Percentiles rank a stretch among this genome's conserved stretches.
phyloP scores from a whole-genome alignment of 2,888 invertebrate species.

The Agrotis ipsilon region DNA sequence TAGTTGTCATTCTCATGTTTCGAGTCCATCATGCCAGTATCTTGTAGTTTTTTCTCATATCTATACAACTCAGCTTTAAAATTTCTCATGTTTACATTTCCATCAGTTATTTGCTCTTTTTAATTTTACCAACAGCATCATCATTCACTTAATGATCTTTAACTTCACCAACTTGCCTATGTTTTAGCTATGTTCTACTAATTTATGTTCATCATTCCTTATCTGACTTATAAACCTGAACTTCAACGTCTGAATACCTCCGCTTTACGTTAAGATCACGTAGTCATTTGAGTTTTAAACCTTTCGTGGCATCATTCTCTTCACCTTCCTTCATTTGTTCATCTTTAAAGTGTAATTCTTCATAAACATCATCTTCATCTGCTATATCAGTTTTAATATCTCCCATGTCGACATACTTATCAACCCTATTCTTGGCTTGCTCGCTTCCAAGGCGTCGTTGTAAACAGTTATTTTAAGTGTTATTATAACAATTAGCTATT shows the following conservation, averaged over 20 bases:
- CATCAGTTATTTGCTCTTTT: neutral
- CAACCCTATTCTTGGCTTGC: conserved; percentile 51
- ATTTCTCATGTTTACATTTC: neutral
- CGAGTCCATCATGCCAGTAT: too few relatives aligned
- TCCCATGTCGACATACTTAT: neutral
- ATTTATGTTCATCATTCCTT: too few relatives aligned
- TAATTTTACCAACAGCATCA: too few relatives aligned
- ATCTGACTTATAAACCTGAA: too few relatives aligned
- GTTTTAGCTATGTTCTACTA: too few relatives aligned
- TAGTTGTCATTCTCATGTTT: too few relatives aligned
- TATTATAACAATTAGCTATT: conserved; percentile 66
- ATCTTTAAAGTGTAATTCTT: neutral
- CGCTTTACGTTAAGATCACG: too few relatives aligned
- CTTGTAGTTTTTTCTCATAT: too few relatives aligned
- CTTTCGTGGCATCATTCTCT: neutral
- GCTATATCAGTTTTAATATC: neutral
- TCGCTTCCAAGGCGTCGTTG: conserved; percentile 55
- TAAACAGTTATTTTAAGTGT: conserved; percentile 71
- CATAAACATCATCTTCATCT: neutral
- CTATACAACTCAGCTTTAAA: neutral
- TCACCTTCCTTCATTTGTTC: neutral
- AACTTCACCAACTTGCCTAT: too few relatives aligned
- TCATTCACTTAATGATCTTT: too few relatives aligned
- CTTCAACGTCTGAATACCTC: too few relatives aligned
- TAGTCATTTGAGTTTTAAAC: too few relatives aligned